These are phyloP conservation scores for Achlya flavicornis DNA, from an alignment of 2,888 invertebrate species.

Conservation along the genomic window DNA sequence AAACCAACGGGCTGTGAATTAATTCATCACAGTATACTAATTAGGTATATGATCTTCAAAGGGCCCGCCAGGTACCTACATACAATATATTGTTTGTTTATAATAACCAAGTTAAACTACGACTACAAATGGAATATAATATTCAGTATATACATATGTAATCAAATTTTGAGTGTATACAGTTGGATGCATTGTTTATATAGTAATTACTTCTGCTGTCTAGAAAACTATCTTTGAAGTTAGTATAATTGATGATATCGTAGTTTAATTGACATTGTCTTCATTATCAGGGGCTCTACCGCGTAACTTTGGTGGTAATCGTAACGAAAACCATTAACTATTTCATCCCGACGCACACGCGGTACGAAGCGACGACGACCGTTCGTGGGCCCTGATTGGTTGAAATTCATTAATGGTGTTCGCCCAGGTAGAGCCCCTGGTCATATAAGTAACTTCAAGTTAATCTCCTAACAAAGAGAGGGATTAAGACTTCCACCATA, in stretches of 20 bases:
- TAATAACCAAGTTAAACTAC: constrained; percentile 28
- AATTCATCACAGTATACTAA: constrained; percentile 59
- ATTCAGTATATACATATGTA: neutral
- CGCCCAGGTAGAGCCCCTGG: too few relatives aligned
- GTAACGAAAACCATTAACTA: too few relatives aligned
- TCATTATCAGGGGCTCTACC: too few relatives aligned
- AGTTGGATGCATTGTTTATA: constrained; percentile 4
- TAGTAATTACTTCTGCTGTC: neutral
- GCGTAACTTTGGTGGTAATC: too few relatives aligned
- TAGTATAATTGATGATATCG: neutral
- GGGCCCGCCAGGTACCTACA: constrained; percentile 21
- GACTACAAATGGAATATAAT: constrained; percentile 13
- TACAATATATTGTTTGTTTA: constrained; percentile 33
- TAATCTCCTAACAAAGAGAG: too few relatives aligned
- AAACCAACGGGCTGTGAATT: constrained; percentile 51
- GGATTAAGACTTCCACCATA: too few relatives aligned
- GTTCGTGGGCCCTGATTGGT: too few relatives aligned
- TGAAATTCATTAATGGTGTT: too few relatives aligned
- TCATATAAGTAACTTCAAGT: too few relatives aligned
- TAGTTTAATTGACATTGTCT: too few relatives aligned
- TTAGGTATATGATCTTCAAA: constrained; percentile 54
- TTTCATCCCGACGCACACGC: too few relatives aligned
- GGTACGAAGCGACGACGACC: too few relatives aligned
- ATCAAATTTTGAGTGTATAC: neutral
- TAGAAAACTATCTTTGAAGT: neutral